These are phyloP conservation scores for Frankliniella intonsa DNA, from an alignment of 2,888 invertebrate genomes.

Conservation along the genomic window DNA sequence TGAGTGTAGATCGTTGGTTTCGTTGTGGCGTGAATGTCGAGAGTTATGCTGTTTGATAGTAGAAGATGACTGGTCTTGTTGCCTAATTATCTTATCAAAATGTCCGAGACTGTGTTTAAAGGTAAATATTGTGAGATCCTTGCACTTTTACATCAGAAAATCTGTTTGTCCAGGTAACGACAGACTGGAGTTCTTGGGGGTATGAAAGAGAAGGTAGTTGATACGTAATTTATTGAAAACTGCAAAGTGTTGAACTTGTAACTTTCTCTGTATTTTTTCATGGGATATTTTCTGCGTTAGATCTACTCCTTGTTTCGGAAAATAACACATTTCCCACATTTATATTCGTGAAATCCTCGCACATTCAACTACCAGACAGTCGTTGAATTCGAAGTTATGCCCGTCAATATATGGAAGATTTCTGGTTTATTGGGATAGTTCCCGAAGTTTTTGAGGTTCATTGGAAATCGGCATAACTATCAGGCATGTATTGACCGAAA, in stretches of 20 bases:
- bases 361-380: too few relatives aligned
- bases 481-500: too few relatives aligned
- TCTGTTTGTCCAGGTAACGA: neutral
- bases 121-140: neutral
- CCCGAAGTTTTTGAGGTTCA: too few relatives aligned
- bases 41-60: neutral
- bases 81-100: neutral
- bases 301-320: too few relatives aligned
- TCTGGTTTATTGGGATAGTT: too few relatives aligned
- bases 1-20: neutral
- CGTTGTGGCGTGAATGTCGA: slow-evolving; percentile 5
- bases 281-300: too few relatives aligned
- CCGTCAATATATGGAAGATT: too few relatives aligned
- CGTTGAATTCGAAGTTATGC: too few relatives aligned
- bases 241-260: neutral
- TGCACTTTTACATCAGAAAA: neutral
- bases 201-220: neutral
- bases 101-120: slow-evolving; percentile 13
- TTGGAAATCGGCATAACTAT: too few relatives aligned
- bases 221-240: neutral
- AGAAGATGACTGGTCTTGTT: slow-evolving; percentile 10
- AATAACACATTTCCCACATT: too few relatives aligned
- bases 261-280: too few relatives aligned
- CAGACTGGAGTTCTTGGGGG: neutral
- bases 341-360: too few relatives aligned